phyloP scores from a whole-genome alignment of 2,888 invertebrate genomes.

The Drosophila cracens region DNA sequence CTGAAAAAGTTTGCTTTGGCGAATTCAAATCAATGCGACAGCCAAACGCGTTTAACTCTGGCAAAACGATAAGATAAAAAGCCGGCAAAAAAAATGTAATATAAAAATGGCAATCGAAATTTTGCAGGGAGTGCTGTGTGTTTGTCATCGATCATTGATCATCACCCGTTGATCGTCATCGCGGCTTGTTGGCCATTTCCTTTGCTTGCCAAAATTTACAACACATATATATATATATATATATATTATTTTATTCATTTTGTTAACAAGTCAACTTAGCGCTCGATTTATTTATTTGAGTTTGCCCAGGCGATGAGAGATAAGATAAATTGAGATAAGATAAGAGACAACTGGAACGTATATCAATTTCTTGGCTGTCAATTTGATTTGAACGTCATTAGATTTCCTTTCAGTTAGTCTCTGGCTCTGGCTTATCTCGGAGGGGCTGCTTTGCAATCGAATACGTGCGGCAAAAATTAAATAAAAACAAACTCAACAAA shows the following conservation, averaged over 20 bases:
- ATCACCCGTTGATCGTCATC: slow-evolving; percentile 11
- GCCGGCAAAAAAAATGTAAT: slow-evolving; percentile 16
- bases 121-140: background rate
- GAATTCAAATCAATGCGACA: slow-evolving; percentile 54
- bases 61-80: slow-evolving; percentile 50
- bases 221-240: background rate
- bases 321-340: slow-evolving; percentile 30
- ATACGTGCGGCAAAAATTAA: slow-evolving; percentile 24
- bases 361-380: background rate
- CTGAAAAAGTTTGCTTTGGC: slow-evolving; percentile 45
- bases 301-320: slow-evolving; percentile 30
- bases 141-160: slow-evolving; percentile 41
- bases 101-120: slow-evolving; percentile 18
- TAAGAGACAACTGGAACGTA: slow-evolving; percentile 15
- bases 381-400: slow-evolving; percentile 26
- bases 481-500: slow-evolving; percentile 23
- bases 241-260: slow-evolving; percentile 7
- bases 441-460: slow-evolving; percentile 10
- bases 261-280: slow-evolving; percentile 50
- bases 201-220: slow-evolving; percentile 13
- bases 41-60: slow-evolving; percentile 58
- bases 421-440: slow-evolving; percentile 5
- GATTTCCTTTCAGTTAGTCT: slow-evolving; percentile 2
- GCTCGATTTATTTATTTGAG: slow-evolving; percentile 15
- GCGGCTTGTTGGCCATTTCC: slow-evolving; percentile 14